Conservation (phyloP, 1,140 invertebrate genomes). For the Drosophila ambigua region DNA sequence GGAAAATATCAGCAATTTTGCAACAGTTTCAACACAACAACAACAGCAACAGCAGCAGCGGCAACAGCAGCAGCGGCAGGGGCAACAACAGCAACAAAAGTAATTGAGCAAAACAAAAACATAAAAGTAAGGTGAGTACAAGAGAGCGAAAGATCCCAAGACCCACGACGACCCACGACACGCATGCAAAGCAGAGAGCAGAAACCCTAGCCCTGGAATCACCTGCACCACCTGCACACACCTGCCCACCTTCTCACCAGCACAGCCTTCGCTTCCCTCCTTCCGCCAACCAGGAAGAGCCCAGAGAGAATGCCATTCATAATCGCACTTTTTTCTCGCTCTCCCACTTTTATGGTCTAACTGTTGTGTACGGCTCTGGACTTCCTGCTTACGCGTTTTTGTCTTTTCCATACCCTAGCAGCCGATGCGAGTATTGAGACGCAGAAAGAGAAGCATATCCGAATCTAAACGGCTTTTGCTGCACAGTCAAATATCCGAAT, state of each 20-base stretch:
- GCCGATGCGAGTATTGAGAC: too few relatives aligned
- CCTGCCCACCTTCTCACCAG: too few relatives aligned
- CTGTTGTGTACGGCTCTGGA: slow-evolving; percentile 22
- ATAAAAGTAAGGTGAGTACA: slow-evolving; percentile 62
- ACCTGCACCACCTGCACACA: too few relatives aligned
- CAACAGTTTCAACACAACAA: slow-evolving; percentile 75
- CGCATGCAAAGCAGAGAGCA: slow-evolving; percentile 58
- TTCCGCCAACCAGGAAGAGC: slow-evolving; percentile 34
- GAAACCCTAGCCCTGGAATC: slow-evolving; percentile 34
- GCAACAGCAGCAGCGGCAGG: slow-evolving; percentile 33
- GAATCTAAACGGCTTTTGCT: too few relatives aligned
- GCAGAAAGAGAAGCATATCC: too few relatives aligned
- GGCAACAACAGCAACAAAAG: slow-evolving; percentile 52
- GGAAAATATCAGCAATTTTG: slow-evolving; percentile 81
- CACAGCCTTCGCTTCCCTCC: slow-evolving; percentile 9
- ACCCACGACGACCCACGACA: slow-evolving; percentile 31
- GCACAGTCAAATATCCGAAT: too few relatives aligned
- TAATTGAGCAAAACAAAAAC: slow-evolving; percentile 65
- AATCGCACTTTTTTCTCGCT: slow-evolving; percentile 54
- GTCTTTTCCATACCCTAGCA: slow-evolving; percentile 4
- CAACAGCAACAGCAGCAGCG: slow-evolving; percentile 39
- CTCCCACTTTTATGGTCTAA: slow-evolving; percentile 8
- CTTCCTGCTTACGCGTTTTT: slow-evolving; percentile 49
- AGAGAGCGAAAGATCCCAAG: slow-evolving; percentile 34
- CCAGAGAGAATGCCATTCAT: slow-evolving; percentile 47